Conservation (phyloP, 2,888 invertebrate genomes). For the Tipula helvola region DNA sequence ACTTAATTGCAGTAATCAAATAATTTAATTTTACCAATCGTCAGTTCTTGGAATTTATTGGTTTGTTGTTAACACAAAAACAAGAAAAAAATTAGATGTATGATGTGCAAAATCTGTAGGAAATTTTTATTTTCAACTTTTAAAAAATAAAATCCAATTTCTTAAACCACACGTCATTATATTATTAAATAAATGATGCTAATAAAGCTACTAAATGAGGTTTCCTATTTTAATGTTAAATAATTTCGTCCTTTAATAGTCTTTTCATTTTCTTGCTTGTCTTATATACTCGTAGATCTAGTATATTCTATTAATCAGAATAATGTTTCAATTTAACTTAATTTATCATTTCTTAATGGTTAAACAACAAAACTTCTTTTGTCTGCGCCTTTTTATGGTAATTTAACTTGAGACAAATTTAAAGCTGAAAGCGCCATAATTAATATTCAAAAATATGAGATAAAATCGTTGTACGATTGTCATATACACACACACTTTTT, state of each 20-base stretch:
- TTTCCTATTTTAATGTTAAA: neutral
- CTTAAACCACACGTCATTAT: neutral
- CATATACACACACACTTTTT: neutral
- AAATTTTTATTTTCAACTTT: neutral
- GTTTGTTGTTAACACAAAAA: neutral
- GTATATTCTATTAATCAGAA: neutral
- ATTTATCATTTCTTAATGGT: neutral
- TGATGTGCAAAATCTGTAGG: neutral
- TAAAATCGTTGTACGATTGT: neutral
- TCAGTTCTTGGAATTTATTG: neutral
- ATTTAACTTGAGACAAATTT: neutral
- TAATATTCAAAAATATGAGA: neutral
- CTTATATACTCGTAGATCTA: neutral
- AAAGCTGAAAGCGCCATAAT: neutral
- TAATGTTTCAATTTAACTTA: neutral
- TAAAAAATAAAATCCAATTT: neutral
- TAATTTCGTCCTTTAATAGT: neutral
- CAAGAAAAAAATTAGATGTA: neutral
- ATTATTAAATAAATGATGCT: neutral
- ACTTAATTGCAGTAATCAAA: neutral
- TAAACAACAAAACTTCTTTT: neutral
- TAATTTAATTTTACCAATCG: neutral
- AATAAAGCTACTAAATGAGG: neutral
- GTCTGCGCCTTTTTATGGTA: neutral
- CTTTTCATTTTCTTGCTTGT: neutral